These are phyloP conservation scores for Chlorops oryzae DNA, from an alignment of 1,140 invertebrate species.

Conservation along the genomic window DNA sequence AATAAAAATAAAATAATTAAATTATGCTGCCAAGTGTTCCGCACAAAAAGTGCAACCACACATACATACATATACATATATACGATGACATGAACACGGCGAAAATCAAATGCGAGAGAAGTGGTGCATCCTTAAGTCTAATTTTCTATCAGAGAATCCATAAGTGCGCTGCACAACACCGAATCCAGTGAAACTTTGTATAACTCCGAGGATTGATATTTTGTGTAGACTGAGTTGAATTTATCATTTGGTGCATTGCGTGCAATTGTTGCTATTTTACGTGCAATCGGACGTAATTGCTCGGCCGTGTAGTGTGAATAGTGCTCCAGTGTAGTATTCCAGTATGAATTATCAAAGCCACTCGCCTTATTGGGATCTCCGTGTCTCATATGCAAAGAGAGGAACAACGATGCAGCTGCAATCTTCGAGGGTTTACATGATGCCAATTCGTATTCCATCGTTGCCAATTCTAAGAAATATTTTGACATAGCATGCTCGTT, in stretches of 20 bases:
- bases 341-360: constrained; percentile 46
- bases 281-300: constrained; percentile 56
- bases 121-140: too few species aligned
- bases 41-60: too few species aligned
- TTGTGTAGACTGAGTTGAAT: constrained; percentile 57
- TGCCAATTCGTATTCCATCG: constrained; percentile 76
- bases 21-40: too few species aligned
- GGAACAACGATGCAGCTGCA: constrained; percentile 52
- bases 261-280: constrained; percentile 55
- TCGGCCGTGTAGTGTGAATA: constrained; percentile 58
- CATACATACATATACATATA: too few species aligned
- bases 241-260: constrained; percentile 54
- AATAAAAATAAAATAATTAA: too few species aligned
- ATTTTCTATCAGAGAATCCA: constrained; percentile 43
- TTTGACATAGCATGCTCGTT: constrained; percentile 82
- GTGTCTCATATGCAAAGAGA: constrained; percentile 52
- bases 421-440: constrained; percentile 70
- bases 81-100: too few species aligned
- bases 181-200: constrained; percentile 56
- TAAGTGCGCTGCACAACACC: constrained; percentile 51
- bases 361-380: constrained; percentile 35
- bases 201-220: constrained; percentile 54
- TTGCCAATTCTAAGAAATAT: constrained; percentile 82
- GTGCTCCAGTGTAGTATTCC: constrained; percentile 58
- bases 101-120: too few species aligned